A percentile compares a stretch with the other conserved stretches of the same genome.
These are phyloP conservation scores for Cylloceria caligata DNA, from an alignment of 2,888 invertebrate species.

Conservation along the genomic window DNA sequence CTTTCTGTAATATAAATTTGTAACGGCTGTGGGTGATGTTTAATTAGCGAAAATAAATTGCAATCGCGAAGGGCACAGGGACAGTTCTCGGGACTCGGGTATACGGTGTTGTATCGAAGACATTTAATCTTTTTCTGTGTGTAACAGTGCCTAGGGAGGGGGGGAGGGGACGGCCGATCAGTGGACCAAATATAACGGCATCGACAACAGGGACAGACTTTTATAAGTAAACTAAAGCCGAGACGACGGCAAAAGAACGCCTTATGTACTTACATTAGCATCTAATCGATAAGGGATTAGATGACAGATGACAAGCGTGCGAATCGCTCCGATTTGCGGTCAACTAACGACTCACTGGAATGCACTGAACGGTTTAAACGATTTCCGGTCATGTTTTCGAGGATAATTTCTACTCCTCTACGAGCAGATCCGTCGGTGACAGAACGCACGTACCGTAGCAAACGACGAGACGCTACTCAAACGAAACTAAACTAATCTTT, in stretches of 20 bases:
- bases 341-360: neutral
- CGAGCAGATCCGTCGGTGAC: neutral
- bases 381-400: neutral
- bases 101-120: conserved; percentile 18
- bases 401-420: neutral
- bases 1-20: conserved; percentile 17
- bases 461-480: neutral
- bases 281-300: conserved; percentile 29
- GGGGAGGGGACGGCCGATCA: conserved; percentile 37
- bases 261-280: conserved; percentile 50
- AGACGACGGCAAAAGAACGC: conserved; percentile 38
- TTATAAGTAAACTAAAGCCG: conserved; percentile 48
- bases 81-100: conserved; percentile 24
- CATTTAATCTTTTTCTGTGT: neutral
- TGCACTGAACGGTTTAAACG: neutral
- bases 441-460: neutral
- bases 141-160: conserved; percentile 49
- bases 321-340: neutral
- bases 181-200: conserved; percentile 59
- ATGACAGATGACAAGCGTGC: neutral
- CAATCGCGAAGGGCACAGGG: neutral
- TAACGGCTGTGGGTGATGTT: conserved; percentile 6
- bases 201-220: conserved; percentile 37
- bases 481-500: conserved; percentile 6
- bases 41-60: conserved; percentile 15